A percentile compares a stretch with the other conserved stretches of the same genome.
Conservation (phyloP, 2,113 vertebrate genomes). For the Anoplopoma fimbria region DNA sequence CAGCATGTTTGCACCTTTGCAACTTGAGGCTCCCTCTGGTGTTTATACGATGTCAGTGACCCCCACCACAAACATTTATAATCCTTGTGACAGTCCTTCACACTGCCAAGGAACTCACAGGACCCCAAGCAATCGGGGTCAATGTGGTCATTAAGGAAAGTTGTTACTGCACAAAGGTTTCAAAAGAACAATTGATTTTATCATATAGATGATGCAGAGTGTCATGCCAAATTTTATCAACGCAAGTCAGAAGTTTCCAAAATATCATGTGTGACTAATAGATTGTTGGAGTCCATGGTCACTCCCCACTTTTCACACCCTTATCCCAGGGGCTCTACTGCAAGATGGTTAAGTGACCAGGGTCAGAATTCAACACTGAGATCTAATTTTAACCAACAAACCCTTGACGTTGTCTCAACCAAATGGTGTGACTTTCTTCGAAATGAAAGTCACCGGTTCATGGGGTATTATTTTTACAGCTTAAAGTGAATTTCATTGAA, state of each 20-base stretch:
- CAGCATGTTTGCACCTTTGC: conserved; percentile 61
- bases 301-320: background rate
- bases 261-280: conserved; percentile 32
- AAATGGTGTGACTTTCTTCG: background rate
- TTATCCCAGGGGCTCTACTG: conserved; percentile 26
- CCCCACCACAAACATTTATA: conserved; percentile 9
- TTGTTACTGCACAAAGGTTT: background rate
- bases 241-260: conserved; percentile 21
- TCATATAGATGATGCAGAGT: background rate
- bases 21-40: conserved; percentile 69
- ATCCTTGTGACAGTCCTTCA: conserved; percentile 14
- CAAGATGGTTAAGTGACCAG: conserved; percentile 12
- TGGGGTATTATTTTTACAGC: background rate
- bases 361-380: conserved; percentile 2
- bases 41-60: conserved; percentile 67
- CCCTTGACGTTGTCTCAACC: background rate
- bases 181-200: background rate
- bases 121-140: background rate
- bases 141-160: background rate
- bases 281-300: conserved; percentile 16
- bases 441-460: background rate
- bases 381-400: conserved; percentile 36
- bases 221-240: conserved; percentile 15
- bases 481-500: conserved; percentile 2
- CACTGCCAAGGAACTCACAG: conserved; percentile 16